Percentiles rank a stretch among this genome's conserved stretches.
phyloP scores from a whole-genome alignment of 2,797 vertebrate genomes.

The Sebastes umbrosus region DNA sequence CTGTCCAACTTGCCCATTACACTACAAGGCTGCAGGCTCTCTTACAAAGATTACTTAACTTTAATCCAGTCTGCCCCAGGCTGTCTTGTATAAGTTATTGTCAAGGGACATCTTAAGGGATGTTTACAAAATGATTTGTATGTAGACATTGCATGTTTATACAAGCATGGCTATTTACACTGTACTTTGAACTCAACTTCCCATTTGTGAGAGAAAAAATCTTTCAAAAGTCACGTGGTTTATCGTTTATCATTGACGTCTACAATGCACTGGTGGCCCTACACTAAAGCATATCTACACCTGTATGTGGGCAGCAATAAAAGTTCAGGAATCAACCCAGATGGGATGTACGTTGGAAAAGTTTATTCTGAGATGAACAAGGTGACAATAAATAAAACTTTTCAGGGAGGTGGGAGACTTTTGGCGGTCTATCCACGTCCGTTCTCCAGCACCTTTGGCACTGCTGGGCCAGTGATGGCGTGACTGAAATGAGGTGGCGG shows the following conservation, averaged over 20 bases:
- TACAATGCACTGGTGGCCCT: no score
- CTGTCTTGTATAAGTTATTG: no score
- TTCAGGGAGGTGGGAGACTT: slow-evolving; percentile 71
- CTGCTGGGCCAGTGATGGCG: slow-evolving; percentile 77
- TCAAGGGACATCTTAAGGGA: no score
- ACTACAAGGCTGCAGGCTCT: background rate
- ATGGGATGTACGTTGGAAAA: slow-evolving; percentile 81
- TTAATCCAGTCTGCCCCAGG: background rate
- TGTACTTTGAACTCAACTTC: no score
- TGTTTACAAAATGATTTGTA: no score
- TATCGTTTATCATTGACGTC: no score
- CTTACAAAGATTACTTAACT: background rate
- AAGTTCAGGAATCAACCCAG: slow-evolving; percentile 64
- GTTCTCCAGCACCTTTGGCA: slow-evolving; percentile 81
- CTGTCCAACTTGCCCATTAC: background rate
- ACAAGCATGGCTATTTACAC: no score
- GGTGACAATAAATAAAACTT: slow-evolving; percentile 81
- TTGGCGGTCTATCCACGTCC: slow-evolving; percentile 72
- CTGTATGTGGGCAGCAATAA: slow-evolving; percentile 53
- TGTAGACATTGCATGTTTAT: no score
- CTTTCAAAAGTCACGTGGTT: no score
- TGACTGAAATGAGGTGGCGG: slow-evolving; percentile 79
- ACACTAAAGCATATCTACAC: no score
- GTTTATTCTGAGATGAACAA: slow-evolving; percentile 86
- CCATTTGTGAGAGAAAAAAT: no score